Conservation (phyloP, 2,797 vertebrate genomes). For the Odontamblyopus lacepedii region DNA sequence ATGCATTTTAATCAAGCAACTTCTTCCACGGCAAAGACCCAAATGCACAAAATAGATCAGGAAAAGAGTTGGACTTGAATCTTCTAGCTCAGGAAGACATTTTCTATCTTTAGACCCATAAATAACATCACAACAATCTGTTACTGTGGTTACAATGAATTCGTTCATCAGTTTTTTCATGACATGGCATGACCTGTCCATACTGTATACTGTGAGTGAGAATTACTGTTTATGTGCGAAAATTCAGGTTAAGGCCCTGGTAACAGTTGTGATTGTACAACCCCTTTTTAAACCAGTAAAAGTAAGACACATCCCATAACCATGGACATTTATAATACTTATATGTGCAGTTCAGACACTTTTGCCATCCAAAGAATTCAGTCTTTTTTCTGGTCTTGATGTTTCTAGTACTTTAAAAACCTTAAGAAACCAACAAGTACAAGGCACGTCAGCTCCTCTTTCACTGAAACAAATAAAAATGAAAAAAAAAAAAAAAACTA, state of each 20-base stretch:
- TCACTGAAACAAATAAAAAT: conserved; percentile 21
- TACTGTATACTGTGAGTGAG: too few species aligned
- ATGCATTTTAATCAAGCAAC: background rate
- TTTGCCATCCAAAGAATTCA: background rate
- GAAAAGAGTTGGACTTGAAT: background rate
- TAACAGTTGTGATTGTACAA: too few species aligned
- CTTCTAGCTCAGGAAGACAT: background rate
- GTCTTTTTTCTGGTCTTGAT: background rate
- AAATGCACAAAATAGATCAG: background rate
- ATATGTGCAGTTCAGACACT: too few species aligned
- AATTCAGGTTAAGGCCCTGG: too few species aligned
- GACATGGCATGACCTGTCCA: too few species aligned
- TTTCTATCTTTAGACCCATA: background rate
- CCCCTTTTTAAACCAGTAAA: too few species aligned
- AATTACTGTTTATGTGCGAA: too few species aligned
- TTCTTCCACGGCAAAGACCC: background rate
- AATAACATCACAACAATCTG: background rate
- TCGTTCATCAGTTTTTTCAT: too few species aligned
- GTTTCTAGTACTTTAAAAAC: conserved; percentile 2
- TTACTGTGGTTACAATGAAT: too few species aligned
- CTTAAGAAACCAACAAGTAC: background rate
- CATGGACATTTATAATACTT: too few species aligned
- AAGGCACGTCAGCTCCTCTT: conserved; percentile 6
- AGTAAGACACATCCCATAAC: too few species aligned
- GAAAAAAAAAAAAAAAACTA: background rate